Evolutionary conservation across 2,113 vertebrate genomes (phyloP).

Genomic region (Macrotus californicus): DNA sequence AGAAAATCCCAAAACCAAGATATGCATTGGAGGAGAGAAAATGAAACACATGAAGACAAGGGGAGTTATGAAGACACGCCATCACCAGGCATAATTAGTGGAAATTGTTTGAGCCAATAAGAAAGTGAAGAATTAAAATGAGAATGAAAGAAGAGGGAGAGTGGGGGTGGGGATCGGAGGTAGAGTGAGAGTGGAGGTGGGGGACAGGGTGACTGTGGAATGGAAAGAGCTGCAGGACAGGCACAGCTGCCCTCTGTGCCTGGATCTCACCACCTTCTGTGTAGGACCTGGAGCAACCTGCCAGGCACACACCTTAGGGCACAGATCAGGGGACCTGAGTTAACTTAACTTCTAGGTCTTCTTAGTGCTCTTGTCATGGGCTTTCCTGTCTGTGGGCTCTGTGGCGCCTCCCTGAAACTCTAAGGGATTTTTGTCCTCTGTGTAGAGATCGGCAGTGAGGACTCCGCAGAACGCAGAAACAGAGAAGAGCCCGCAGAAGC

Average conservation of each 20-base stretch:
- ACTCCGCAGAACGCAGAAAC: neutral
- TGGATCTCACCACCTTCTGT: too few species aligned
- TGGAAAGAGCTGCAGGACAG: too few species aligned
- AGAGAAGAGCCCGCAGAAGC: rapidly evolving
- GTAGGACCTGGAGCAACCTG: neutral
- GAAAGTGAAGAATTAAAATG: neutral
- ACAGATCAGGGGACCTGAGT: neutral
- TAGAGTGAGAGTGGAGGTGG: neutral
- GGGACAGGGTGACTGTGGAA: neutral
- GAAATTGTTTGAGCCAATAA: neutral
- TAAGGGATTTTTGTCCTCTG: neutral
- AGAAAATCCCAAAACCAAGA: neutral
- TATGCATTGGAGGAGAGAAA: neutral
- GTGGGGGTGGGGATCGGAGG: neutral
- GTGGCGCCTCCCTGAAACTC: neutral
- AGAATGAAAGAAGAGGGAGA: neutral
- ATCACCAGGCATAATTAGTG: neutral
- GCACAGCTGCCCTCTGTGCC: neutral
- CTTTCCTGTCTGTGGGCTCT: too few species aligned
- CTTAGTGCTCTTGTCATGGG: too few species aligned
- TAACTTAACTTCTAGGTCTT: too few species aligned
- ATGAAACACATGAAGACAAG: neutral
- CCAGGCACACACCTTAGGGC: neutral
- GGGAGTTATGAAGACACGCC: neutral
- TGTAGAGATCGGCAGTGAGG: constrained; percentile 40